Evolutionary conservation across 35 echinoderm and acorn worm genomes (phyloP), one percentile per base, ranked within the genome.

Genomic region (Ophiothrix spiculata): DNA sequence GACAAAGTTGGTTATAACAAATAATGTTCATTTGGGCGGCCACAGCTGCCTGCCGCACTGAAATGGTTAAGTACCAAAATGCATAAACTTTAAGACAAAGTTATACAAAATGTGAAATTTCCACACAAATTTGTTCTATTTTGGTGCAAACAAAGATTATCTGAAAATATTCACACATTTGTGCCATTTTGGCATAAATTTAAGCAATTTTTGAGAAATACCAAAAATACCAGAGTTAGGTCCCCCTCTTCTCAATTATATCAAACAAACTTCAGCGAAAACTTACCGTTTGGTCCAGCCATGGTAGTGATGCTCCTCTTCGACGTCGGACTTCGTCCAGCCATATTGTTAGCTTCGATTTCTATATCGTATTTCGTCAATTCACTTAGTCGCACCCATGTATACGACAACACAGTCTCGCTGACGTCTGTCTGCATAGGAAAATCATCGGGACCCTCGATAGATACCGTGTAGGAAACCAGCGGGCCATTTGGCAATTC

Each of bases 401-500:
- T 78, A 49, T 89, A 42, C 13, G 77, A 46, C 0, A 11, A 41
- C 0, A 36, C 74, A 1, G 36, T 39, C 19, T 14, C 56, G 23
- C 21, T 33, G 15, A 45, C 19, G 36, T 36, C 32, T 1, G 79
- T 13, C 25, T 39, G 42, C 0, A 15, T 12, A 42, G 76, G 32
- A 32, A 81, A 56, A 10, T 64, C 76, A 16, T 41, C 19, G 31
- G 39, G 39, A 36, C 40, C 49, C 33, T 85, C 35, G 36, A 89
- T 37, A 0, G 28, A 77, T 17, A 96, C 77, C 33, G 77, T 56
- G 46, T 96, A 86, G 25, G 46, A 38, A 29, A 78, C 49, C 15
- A 96, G 63, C 15, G 75, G 56, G 19, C 93, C 93, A 64, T 81
- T 90, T 39, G 90, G 90, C 54, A 96, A 96, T 36, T 77, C 31